Base-by-base conservation (phyloP, 1,140 invertebrate genomes). In the Plodia interpunctella region DNA sequence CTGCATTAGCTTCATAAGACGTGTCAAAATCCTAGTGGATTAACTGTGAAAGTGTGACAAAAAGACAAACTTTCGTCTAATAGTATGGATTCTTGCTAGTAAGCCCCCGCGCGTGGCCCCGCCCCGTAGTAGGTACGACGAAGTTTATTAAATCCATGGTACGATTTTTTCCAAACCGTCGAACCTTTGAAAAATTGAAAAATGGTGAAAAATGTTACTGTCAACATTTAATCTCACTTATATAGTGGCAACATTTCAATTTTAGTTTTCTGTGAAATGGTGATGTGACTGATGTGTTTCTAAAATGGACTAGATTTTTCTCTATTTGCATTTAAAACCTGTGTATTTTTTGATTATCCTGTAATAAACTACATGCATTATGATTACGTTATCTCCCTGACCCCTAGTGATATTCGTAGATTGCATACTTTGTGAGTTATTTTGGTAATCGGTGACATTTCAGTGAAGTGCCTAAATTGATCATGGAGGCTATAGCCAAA, bases 401-500 rank as follows among this genome's bases (percentile, higher is more conserved):
- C 78, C 73, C 65, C 44, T 73, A 80, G 59, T 64, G 70, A 62
- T 71, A 72, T 67, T 68, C 72, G 76, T 68, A 74, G 66, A 71
- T 74, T 71, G 63, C 74, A 81, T 84, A 84, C 76, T 86, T 87
- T 70, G 81, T 76, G 80, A 87, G 84, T 85, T 87, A 87, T 87
- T 87, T 87, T 84, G 73, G 80, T 83, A 83, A 69, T 86, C 80
- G 83, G 81, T 88, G 85, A 88, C 87, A 86, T 82, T 87, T 78
- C 72, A 80, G 83, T 87, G 83, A 85, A 88, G 85, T 89, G 85
- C 83, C 83, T 86, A 89, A 89, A 87, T 86, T 88, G 83, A 90
- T 85, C 83, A 99, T 99, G 98, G 98, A 99, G 93, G 98, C 98
- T 79, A 93, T 96, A 91, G 98, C 98, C 70, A 99, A 98, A 92